Evolutionary conservation across 1,140 invertebrate genomes (phyloP), one percentile per base, ranked within the genome.

Genomic region (Trichoplusia ni): DNA sequence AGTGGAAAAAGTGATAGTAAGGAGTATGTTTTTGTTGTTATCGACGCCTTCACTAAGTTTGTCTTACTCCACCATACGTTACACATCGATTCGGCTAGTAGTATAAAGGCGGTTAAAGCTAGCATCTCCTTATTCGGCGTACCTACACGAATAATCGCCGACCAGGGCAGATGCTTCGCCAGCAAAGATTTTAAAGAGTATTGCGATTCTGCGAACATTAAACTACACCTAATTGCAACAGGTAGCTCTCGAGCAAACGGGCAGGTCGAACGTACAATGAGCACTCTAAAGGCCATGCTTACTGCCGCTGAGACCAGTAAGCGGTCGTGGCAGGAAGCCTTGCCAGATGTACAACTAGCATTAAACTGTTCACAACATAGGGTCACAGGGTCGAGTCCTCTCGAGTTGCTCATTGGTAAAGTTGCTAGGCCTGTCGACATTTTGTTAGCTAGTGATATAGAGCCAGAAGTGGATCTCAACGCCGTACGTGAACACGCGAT

Each of bases 401-500:
- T 84, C 25, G 75, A 84, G 40, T 40, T 84, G 19, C 54, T 82
- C 18, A 71, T 81, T 8, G 77, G 81, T 13, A 75, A 72, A 40
- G 68, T 76, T 6, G 75, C 77, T 37, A 72, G 77, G 60, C 82
- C 81, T 31, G 2, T 31, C 2, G 29, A 31, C 6, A 6, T 31
- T 5, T 2, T 31, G 6, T 2, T 7, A 2, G 29, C 29, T 6
- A 6, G 2, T 6, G 29, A 31, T 6, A 7, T 9, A 2, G 2
- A 31, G 2, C 29, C 29, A 2, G 4, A 31, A 2, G 14, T 60
- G 2, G 53, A 56, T 4, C 13, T 56, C 9, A 13, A 40, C 0
- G 21, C 25, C 7, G 13, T 60, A 19, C 1, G 40, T 0, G 16
- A 33, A 8, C 4, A 1, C 1, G 56, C 56, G 4, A 2, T 33